A percentile compares a stretch with the other conserved stretches of the same genome.
phyloP scores from a whole-genome alignment of 1,140 invertebrate genomes.

The Eciton burchellii region DNA sequence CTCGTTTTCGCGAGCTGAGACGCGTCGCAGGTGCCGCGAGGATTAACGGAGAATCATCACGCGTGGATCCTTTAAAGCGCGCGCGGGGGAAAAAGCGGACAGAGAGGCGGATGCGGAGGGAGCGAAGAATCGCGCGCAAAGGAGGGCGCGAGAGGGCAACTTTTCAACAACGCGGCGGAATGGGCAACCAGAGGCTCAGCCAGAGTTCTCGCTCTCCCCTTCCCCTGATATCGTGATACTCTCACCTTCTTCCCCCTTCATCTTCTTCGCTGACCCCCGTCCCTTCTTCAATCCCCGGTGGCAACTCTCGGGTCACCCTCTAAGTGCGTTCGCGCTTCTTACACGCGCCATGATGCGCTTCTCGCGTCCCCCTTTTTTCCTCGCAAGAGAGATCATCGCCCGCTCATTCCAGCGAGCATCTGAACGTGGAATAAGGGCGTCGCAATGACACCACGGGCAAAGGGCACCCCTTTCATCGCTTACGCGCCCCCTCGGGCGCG shows the following conservation, averaged over 20 bases:
- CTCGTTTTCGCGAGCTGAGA: background rate
- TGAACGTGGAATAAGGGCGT: constrained; percentile 21
- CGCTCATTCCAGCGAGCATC: background rate
- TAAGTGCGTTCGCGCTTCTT: constrained; percentile 37
- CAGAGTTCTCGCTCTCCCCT: constrained; percentile 68
- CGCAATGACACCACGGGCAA: constrained; percentile 12
- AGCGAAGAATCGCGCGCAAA: constrained; percentile 21
- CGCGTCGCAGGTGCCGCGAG: background rate
- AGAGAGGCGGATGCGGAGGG: background rate
- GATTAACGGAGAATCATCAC: constrained; percentile 9
- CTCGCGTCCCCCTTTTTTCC: constrained; percentile 3
- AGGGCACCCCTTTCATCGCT: background rate
- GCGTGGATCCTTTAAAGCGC: constrained; percentile 3
- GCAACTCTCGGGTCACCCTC: constrained; percentile 46
- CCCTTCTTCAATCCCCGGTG: constrained; percentile 29
- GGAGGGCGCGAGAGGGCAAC: constrained; percentile 38
- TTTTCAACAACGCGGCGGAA: constrained; percentile 71
- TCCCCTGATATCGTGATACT: constrained; percentile 61
- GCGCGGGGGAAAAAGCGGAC: background rate
- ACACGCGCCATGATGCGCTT: constrained; percentile 8
- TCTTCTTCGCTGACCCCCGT: background rate
- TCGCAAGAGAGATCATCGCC: constrained; percentile 1
- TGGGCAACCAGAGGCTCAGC: constrained; percentile 72
- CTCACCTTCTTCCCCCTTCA: background rate
- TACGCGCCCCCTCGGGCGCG: background rate